A percentile compares a stretch with the other conserved stretches of the same genome.
These are phyloP conservation scores for Ophion ellenae DNA, from an alignment of 2,888 invertebrate genomes.

Conservation along the genomic window DNA sequence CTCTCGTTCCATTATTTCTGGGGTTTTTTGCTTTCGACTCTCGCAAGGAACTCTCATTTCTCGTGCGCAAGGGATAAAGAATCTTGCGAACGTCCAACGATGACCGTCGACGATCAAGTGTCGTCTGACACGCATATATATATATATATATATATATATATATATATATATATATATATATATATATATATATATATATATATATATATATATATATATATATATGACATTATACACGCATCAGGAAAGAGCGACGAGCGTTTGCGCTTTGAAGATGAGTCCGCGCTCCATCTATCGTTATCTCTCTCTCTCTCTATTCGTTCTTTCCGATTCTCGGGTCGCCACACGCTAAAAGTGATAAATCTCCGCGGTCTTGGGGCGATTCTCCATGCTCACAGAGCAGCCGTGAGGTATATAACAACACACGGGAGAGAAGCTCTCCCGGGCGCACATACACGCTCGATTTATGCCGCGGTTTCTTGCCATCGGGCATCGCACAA, in stretches of 20 bases:
- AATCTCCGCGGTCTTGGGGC: constrained; percentile 64
- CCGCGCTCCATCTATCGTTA: constrained; percentile 38
- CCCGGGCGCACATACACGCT: constrained; percentile 30
- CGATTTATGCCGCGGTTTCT: constrained; percentile 60
- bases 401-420: constrained; percentile 36
- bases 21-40: constrained; percentile 33
- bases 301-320: not conserved
- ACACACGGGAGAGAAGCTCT: constrained; percentile 42
- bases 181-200: constrained; percentile 18
- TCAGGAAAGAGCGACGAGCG: constrained; percentile 37
- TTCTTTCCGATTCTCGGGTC: constrained; percentile 40
- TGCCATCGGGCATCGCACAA: constrained; percentile 59
- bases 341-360: constrained; percentile 67
- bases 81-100: constrained; percentile 23
- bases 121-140: constrained; percentile 38
- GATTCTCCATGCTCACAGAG: constrained; percentile 65
- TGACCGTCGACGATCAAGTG: constrained; percentile 37
- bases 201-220: not conserved
- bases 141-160: not conserved
- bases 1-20: constrained; percentile 49
- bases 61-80: constrained; percentile 22
- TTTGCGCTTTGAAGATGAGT: constrained; percentile 56
- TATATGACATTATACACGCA: constrained; percentile 30
- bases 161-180: not conserved
- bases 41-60: constrained; percentile 14